Percentiles rank a stretch among this genome's conserved stretches.
Evolutionary conservation across 2,797 vertebrate genomes (phyloP).

Genomic region (Schizothorax lantsangensis): DNA sequence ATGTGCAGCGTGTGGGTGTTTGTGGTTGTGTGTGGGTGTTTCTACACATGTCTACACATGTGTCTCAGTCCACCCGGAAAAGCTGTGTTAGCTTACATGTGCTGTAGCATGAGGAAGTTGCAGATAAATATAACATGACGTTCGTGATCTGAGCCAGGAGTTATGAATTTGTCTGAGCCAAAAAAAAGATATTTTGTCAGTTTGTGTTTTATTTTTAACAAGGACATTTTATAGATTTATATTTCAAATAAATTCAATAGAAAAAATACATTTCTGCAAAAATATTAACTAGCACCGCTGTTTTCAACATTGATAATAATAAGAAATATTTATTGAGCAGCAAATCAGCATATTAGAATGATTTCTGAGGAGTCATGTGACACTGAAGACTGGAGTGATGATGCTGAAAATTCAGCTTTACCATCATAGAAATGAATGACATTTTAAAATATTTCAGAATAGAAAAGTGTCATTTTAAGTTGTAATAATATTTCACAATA

Average conservation of each 20-base stretch:
- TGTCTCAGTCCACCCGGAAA: neutral
- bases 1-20: neutral
- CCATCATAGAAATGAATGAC: neutral
- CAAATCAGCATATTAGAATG: neutral
- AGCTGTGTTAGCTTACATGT: neutral
- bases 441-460: neutral
- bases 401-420: neutral
- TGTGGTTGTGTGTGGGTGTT: slow-evolving; percentile 1
- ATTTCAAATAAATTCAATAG: neutral
- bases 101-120: slow-evolving; percentile 1
- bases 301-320: neutral
- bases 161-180: neutral
- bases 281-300: neutral
- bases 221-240: neutral
- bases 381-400: neutral
- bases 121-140: neutral
- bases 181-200: neutral
- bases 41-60: slow-evolving; percentile 9
- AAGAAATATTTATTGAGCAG: neutral
- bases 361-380: neutral
- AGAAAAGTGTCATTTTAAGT: neutral
- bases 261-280: neutral
- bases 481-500: neutral
- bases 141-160: neutral
- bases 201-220: neutral